Evolutionary conservation across 1,140 invertebrate genomes (phyloP).

Genomic region (Camponotus floridanus): DNA sequence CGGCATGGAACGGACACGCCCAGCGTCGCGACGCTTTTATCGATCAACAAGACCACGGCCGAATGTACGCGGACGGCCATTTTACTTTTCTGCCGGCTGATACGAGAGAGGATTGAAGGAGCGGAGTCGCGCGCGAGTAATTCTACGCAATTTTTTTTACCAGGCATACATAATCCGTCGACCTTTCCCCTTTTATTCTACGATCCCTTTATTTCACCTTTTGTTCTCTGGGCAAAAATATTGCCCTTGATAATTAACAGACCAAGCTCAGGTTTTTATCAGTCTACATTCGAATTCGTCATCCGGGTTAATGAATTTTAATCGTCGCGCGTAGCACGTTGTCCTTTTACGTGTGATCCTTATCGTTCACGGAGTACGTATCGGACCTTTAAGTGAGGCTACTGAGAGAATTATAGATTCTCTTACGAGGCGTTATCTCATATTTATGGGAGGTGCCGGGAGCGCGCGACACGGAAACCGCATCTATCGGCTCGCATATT

Average conservation of each 20-base stretch:
- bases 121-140: constrained; percentile 2
- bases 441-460: constrained; percentile 80
- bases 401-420: constrained; percentile 71
- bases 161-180: constrained; percentile 1
- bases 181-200: neutral
- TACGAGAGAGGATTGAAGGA: constrained; percentile 39
- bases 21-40: constrained; percentile 84
- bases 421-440: constrained; percentile 78
- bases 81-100: constrained; percentile 77
- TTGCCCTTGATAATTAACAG: neutral
- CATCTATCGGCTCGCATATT: constrained; percentile 80
- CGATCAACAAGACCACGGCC: constrained; percentile 78
- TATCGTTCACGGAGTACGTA: neutral
- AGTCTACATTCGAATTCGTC: neutral
- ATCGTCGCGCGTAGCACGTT: neutral
- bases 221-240: neutral
- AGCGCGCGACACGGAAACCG: constrained; percentile 81
- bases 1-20: constrained; percentile 80
- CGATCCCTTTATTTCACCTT: too few relatives aligned
- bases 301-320: constrained; percentile 17
- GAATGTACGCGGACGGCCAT: constrained; percentile 77
- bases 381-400: constrained; percentile 38
- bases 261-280: neutral
- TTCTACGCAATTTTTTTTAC: constrained; percentile 1
- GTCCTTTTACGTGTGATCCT: neutral